Base-by-base conservation (phyloP, 2,113 vertebrate genomes). In the Thunnus maccoyii region DNA sequence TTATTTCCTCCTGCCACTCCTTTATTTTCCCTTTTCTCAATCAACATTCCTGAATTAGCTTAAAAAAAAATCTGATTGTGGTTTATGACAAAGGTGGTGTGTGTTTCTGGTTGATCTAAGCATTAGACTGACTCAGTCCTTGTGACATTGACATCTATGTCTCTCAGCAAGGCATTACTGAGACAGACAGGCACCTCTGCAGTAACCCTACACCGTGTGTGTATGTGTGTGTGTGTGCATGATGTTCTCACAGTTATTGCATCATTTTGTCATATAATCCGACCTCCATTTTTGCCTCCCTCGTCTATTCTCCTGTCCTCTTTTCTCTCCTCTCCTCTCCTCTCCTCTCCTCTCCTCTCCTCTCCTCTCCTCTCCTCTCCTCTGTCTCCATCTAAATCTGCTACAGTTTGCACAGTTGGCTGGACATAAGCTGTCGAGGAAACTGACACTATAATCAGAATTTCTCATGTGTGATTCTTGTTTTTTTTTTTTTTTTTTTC, bases 171-270 rank as follows among this genome's bases (percentile, higher is more conserved):
- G 76, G 48, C 74, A 68, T 55, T 72, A n/a, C 78, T 61, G 88
- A 92, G 91, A 93, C 91, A 92, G 87, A 54, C 86, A 63, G 92
- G 91, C 89, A 91, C 91, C 90, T 88, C 86, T 84, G 87, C 82
- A 77, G 93, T 84, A 90, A 94, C 86, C 71, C 79, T 64, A 92
- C 70, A 88, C 85, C 8, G 1, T 8, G 17, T 57, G 68, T 67
- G 50, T 80, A 47, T 67, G 61, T 63, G 75, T 30, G 68, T 3
- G 58, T 20, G 52, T 12, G 36, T 2, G 30, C 20, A 46, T 25
- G 67, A 76, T 82, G 76, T 75, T 80, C 80, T 83, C 81, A 80
- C 80, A 83, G 72, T 82, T 83, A 80, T 91, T 93, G 72, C 88
- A 82, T 93, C 87, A 90, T 67, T 58, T 72, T 86, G 85, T 82